Evolutionary conservation across 2,888 invertebrate species (phyloP), one percentile per base, ranked within the genome.

Genomic region (Harpagoxenus sublaevis): DNA sequence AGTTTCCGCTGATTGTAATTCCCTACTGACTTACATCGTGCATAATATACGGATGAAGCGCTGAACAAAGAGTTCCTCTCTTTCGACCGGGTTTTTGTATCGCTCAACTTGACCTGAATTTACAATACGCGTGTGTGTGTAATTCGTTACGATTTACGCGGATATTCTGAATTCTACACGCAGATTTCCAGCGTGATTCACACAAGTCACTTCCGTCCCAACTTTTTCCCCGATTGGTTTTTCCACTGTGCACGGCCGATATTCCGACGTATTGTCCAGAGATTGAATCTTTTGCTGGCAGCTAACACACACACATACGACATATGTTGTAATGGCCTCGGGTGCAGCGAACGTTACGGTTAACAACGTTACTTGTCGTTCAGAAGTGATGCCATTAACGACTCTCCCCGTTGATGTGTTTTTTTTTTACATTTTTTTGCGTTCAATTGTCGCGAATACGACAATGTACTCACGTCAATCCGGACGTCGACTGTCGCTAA

Each of bases 91-190:
- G 48, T 73, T 60, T 81, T 73, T 73, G 23, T 28, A 28, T 35
- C 74, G 57, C 35, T 81, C 79, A 81, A 81, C 79, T 81, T 78
- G 75, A 81, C 79, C 79, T 39, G 39, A 60, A 81, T 81, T 81
- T 73, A 60, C 23, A 28, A 60, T 66, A n/a, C 74, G 23, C 74
- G 74, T 48, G 48, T 23, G 48, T 23, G 23, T 60, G 73, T 81
- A 60, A 81, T 81, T 31, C 12, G 39, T 48, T 28, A n/a, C 45
- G 74, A 79, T 71, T 79, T 79, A 42, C 53, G 45, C 79, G 48
- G 35, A 60, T 81, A 74, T 81, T 62, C 48, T n/a, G 55, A 60
- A 81, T 74, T 81, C 74, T 48, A 73, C 28, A 35, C 35, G 35
- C 48, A 39, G 74, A 74, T 79, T 71, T 48, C 35, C 23, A 35